A percentile compares a stretch with the other conserved stretches of the same genome.
phyloP scores from a whole-genome alignment of 1,140 invertebrate genomes.

The Micrasema minimum region DNA sequence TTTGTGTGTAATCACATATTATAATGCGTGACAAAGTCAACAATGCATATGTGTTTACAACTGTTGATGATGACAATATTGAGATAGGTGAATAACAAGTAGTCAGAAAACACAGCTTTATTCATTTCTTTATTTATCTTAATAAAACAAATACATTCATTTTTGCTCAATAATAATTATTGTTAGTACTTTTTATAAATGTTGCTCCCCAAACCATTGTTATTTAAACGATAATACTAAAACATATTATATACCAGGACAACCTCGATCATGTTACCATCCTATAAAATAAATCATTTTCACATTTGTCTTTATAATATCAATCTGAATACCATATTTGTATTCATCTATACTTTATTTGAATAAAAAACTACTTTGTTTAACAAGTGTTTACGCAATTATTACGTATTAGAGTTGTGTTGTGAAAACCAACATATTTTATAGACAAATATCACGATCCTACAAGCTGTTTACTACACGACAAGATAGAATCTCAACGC shows the following conservation, averaged over 20 bases:
- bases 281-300: conserved; percentile 47
- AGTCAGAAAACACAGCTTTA: conserved; percentile 1
- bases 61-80: conserved; percentile 11
- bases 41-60: neutral
- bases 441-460: conserved; percentile 48
- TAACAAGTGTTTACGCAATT: too few species aligned
- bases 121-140: conserved; percentile 12
- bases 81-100: conserved; percentile 22
- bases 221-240: conserved; percentile 12
- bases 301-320: conserved; percentile 12
- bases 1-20: too few species aligned
- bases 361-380: too few species aligned
- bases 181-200: conserved; percentile 17
- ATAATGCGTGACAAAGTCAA: neutral
- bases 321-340: conserved; percentile 6
- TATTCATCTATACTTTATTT: too few species aligned
- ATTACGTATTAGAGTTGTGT: neutral
- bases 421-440: conserved; percentile 41
- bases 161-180: neutral
- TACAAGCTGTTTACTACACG: conserved; percentile 42
- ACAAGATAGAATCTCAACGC: conserved; percentile 35
- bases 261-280: conserved; percentile 43
- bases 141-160: neutral
- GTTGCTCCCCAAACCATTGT: conserved; percentile 22
- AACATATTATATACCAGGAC: conserved; percentile 46